A percentile compares a stretch with the other conserved stretches of the same genome.
Evolutionary conservation across 2,113 vertebrate genomes (phyloP).

Genomic region (Pholis gunnellus): DNA sequence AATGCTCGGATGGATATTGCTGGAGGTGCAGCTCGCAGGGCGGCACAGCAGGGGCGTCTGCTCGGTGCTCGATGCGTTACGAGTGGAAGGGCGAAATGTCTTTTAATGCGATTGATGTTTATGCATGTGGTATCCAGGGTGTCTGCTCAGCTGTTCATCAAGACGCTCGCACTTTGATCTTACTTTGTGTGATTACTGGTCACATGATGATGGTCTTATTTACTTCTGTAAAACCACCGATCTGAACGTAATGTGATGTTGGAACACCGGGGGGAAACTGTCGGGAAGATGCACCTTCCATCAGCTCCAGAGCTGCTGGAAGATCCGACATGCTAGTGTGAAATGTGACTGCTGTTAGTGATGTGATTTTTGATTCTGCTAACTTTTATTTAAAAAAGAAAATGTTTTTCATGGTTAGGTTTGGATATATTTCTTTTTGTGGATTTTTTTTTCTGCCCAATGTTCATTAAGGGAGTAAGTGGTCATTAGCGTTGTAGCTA

Average conservation of each 20-base stretch:
- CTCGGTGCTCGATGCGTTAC: background rate
- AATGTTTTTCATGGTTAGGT: too few relatives aligned
- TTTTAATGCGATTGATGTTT: conserved; percentile 19
- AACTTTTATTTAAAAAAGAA: too few relatives aligned
- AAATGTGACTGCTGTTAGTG: too few relatives aligned
- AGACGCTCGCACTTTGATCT: background rate
- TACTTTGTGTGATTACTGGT: background rate
- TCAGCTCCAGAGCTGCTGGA: background rate
- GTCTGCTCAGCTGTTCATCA: background rate
- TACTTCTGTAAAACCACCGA: background rate
- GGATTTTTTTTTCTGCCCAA: too few relatives aligned
- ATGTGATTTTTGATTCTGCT: too few relatives aligned
- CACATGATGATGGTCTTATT: background rate
- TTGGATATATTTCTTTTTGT: too few relatives aligned
- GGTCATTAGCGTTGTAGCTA: too few relatives aligned
- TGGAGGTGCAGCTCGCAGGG: conserved; percentile 9
- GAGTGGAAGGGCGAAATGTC: background rate
- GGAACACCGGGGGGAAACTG: background rate
- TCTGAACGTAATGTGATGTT: background rate
- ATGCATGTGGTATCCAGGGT: conserved; percentile 6
- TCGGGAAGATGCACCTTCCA: background rate
- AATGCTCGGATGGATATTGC: conserved; percentile 18
- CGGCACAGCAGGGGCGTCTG: conserved; percentile 20
- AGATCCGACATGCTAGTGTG: too few relatives aligned
- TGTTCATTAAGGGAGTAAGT: too few relatives aligned